Base-by-base conservation (phyloP, 2,113 vertebrate species). In the Fregata magnificens region DNA sequence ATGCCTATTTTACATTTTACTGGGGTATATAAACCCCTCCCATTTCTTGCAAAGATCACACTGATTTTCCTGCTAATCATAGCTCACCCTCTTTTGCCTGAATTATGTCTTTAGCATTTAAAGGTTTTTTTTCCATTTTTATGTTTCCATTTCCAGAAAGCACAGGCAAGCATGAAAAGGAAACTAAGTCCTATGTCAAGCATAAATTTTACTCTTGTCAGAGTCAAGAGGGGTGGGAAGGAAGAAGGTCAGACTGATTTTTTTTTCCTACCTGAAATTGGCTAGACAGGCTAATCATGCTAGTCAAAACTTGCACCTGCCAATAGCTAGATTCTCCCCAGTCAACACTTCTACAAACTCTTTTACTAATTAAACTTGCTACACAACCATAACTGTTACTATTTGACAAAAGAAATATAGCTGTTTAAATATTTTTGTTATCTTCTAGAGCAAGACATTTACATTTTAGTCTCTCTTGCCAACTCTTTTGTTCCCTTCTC, bases 361-460 rank as follows among this genome's bases (percentile, higher is more conserved):
- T 58, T 73, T 56, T 45, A 55, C 19, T 59, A 58, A 72, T 53
- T 56, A 88, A 88, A 22, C 28, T 36, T 52, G 36, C 28, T 55
- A 61, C 2, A 70, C 8, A 36, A 78, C 16, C 3, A 0, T 21
- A 91, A 80, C 1, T 1, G 31, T 32, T 49, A 34, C 2, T 36
- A 40, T 55, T 59, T 80, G 59, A 67, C 38, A 85, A 74, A 53
- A 82, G 26, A 88, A 83, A 24, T 4, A 58, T 24, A 85, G 25
- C 8, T 20, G 58, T 34, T 63, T 58, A 40, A 67, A 26, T 42
- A 66, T 16, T 56, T 79, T 38, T 45, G 8, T 61, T 52, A 38
- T 32, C 20, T 72, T 77, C 53, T 38, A 67, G 7, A 88, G 13
- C 8, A 95, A 82, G 32, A 50, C 5, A 82, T 32, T 47, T 29